These are phyloP conservation scores for Papilio demoleus DNA, from an alignment of 2,888 invertebrate species.

Conservation along the genomic window DNA sequence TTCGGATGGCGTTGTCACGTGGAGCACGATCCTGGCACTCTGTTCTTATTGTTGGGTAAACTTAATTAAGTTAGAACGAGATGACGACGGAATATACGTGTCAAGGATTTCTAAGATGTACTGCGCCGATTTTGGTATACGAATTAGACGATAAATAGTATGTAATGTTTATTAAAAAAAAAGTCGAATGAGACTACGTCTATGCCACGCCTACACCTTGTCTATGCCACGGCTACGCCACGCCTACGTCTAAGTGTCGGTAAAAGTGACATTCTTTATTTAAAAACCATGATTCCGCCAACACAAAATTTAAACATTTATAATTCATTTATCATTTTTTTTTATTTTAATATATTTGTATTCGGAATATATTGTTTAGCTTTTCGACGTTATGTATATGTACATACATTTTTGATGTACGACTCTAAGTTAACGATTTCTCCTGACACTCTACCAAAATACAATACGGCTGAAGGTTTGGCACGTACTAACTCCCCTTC, in stretches of 20 bases:
- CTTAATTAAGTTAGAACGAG: conserved; percentile 35
- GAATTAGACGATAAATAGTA: conserved; percentile 5
- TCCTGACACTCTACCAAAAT: conserved; percentile 53
- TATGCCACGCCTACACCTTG: background rate
- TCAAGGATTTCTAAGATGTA: conserved; percentile 20
- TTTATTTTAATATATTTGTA: background rate
- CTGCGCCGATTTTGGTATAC: background rate
- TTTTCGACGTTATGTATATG: no score
- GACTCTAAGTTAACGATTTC: conserved; percentile 45
- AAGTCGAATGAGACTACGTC: no score
- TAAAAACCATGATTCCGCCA: no score
- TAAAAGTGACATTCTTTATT: no score
- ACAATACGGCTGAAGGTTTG: conserved; percentile 60
- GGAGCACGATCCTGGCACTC: conserved; percentile 31
- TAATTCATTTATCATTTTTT: background rate
- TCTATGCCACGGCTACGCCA: no score
- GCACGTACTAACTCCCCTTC: conserved; percentile 67
- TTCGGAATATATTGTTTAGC: no score
- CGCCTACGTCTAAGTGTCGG: background rate
- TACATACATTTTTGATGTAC: background rate
- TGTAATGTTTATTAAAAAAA: background rate
- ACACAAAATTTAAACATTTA: no score
- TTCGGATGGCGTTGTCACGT: conserved; percentile 19
- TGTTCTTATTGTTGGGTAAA: conserved; percentile 28
- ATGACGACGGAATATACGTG: conserved; percentile 28